Base-by-base conservation (phyloP, 2,113 vertebrate genomes). In the Amphiprion ocellaris region DNA sequence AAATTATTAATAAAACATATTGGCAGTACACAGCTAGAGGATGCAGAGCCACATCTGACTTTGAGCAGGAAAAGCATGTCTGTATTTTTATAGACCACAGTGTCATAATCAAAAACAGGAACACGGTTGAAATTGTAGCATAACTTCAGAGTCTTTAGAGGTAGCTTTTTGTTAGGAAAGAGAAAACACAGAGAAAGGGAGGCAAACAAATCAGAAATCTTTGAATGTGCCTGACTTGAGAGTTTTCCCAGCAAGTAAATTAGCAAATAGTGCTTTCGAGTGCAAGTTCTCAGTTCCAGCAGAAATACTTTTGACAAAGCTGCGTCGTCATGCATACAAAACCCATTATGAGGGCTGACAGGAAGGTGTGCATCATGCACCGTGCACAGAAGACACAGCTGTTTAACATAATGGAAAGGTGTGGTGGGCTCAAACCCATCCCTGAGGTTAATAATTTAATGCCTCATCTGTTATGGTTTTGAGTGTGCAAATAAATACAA, bases 361-460 rank as follows among this genome's bases (percentile, higher is more conserved):
- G 26, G 26, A 79, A 59, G 56, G 30, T 74, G 58, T 71, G 65
- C 56, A 56, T 71, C 77, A 83, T 46, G 55, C 69, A 60, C 50
- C 33, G 39, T 23, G 21, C 49, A 52, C n/a, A 33, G 19, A 39
- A 55, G 39, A 67, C 2, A 54, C 14, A 69, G 52, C 52, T 49
- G 64, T 68, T 74, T 63, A 61, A 69, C 49, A 59, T 44, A 37
- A 44, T 55, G 7, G 8, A 8, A 70, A 46, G 54, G 19, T 64
- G 47, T 46, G 33, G 19, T 46, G 11, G 24, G 12, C 73, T 69
- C 28, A 71, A 37, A 65, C 53, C 39, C 10, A 65, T 66, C 10
- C 17, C 69, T 47, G 9, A 65, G 30, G 53, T 73, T 46, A 67
- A 47, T 26, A 28, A 58, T 50, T 39, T n/a, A 63, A 53, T 1